Evolutionary conservation across 2,113 vertebrate genomes (phyloP).

Genomic region (Malurus cyaneus): DNA sequence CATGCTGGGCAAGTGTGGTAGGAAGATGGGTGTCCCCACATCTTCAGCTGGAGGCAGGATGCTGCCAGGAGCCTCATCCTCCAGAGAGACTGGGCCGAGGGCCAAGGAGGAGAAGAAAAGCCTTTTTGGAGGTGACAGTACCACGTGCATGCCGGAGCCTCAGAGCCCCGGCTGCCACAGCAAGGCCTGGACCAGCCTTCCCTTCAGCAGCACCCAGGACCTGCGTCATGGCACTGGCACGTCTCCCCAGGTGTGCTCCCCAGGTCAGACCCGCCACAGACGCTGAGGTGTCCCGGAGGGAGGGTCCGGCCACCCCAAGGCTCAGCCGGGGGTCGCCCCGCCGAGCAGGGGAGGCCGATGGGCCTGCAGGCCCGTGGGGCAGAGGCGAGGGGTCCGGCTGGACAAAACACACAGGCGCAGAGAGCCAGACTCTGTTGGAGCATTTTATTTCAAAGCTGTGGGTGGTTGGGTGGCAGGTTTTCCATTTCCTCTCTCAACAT

Average conservation of each 20-base stretch:
- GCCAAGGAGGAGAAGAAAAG: neutral
- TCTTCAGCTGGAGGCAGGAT: neutral
- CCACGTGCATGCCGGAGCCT: neutral
- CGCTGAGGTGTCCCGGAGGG: accelerated
- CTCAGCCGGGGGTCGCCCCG: conserved; percentile 39
- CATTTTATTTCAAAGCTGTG: conserved; percentile 61
- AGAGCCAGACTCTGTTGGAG: conserved; percentile 64
- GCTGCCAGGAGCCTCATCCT: neutral
- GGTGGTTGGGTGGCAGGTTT: neutral
- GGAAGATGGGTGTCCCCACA: neutral
- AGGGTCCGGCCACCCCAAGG: neutral
- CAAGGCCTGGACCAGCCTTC: neutral
- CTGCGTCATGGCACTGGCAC: accelerated
- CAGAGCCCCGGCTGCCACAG: accelerated
- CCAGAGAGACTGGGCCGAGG: accelerated
- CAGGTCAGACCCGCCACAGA: accelerated
- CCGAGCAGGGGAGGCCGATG: neutral
- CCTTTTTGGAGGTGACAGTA: accelerated
- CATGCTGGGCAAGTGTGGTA: accelerated
- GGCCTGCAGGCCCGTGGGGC: accelerated
- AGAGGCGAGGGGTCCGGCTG: accelerated
- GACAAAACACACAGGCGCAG: conserved; percentile 67
- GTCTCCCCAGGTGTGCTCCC: accelerated
- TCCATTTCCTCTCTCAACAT: neutral
- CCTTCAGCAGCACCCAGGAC: accelerated